Evolutionary conservation across 2,797 vertebrate species (phyloP).

Genomic region (Typhlichthys subterraneus): DNA sequence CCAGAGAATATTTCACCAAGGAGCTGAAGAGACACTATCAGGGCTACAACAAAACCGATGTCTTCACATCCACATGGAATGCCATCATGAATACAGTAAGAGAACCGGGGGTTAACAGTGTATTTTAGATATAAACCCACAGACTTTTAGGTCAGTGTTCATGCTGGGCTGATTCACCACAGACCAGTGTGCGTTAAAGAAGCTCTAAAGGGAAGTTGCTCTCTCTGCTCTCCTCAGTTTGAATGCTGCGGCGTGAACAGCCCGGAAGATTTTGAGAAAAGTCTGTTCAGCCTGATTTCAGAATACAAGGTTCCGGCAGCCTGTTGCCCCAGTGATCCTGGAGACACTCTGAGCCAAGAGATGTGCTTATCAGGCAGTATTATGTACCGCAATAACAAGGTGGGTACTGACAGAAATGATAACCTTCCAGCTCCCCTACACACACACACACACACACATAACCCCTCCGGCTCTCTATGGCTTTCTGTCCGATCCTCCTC

Average conservation of each 20-base stretch:
- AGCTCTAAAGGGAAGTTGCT: conserved; percentile 15
- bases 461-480: conserved; percentile 1
- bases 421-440: background rate
- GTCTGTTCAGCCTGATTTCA: conserved; percentile 73
- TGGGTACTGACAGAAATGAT: conserved; percentile 60
- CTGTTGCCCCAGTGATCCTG: conserved; percentile 85
- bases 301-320: conserved; percentile 80
- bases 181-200: conserved; percentile 49
- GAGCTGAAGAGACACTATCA: conserved; percentile 91
- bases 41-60: conserved; percentile 87
- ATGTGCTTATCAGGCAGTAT: conserved; percentile 84
- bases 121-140: conserved; percentile 53
- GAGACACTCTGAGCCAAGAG: conserved; percentile 77
- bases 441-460: conserved; percentile 7
- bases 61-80: conserved; percentile 95
- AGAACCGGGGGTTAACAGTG: background rate
- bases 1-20: conserved; percentile 93
- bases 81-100: conserved; percentile 94
- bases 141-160: conserved; percentile 68
- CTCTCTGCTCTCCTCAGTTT: conserved; percentile 76
- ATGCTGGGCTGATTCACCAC: conserved; percentile 52
- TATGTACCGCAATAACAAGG: conserved; percentile 90
- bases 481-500: conserved; percentile 47
- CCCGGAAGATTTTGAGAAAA: conserved; percentile 89
- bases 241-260: conserved; percentile 95